phyloP scores from a whole-genome alignment of 2,113 vertebrate species.

The Podarcis muralis region DNA sequence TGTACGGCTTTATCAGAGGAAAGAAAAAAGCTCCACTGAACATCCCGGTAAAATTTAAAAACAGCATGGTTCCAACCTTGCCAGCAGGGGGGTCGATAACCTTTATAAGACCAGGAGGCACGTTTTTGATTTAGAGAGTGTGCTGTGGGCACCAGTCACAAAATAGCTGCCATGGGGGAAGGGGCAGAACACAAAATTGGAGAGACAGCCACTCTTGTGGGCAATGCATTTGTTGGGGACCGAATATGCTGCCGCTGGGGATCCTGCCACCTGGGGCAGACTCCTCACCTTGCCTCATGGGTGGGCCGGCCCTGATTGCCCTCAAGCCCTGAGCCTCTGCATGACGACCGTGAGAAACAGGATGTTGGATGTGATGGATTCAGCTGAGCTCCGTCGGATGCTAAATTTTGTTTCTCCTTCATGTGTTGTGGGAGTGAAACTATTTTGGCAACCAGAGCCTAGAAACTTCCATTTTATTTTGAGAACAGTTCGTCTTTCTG shows the following conservation, averaged over 20 bases:
- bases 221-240: no score
- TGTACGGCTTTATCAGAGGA: not conserved
- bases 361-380: not conserved
- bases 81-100: not conserved
- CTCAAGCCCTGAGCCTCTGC: not conserved
- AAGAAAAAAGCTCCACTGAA: conserved; percentile 9
- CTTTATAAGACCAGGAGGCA: no score
- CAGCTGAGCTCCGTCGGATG: not conserved
- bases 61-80: not conserved
- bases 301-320: no score
- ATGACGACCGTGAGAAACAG: not conserved
- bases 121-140: no score
- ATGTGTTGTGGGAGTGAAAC: not conserved
- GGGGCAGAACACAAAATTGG: no score
- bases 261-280: no score
- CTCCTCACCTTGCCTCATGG: no score
- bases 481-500: not conserved
- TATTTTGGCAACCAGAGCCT: not conserved
- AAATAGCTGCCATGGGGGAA: no score
- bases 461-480: not conserved
- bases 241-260: no score
- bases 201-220: no score
- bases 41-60: not conserved
- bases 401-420: not conserved
- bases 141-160: no score